Conservation (phyloP, 2,113 vertebrate species). For the Furnarius figulus region DNA sequence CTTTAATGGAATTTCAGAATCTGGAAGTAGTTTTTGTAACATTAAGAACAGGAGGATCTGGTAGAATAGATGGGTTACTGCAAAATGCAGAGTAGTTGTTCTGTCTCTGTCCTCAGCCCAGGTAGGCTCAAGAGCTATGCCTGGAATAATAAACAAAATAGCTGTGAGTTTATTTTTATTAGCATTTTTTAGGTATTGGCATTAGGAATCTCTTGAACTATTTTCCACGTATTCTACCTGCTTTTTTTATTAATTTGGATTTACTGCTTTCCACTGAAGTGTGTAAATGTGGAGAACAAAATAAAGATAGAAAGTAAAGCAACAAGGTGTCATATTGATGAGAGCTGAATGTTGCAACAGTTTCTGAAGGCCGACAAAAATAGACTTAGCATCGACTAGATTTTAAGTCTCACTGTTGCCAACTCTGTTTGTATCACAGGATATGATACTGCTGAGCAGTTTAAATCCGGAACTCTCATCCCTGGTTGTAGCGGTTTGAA, state of each 20-base stretch:
- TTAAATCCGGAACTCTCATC: neutral
- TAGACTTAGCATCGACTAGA: neutral
- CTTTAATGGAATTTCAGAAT: neutral
- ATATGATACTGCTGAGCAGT: neutral
- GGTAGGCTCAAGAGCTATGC: neutral
- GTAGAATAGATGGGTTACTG: neutral
- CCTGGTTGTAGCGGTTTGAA: neutral
- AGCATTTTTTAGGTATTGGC: neutral
- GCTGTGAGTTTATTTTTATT: neutral
- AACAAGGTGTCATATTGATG: neutral
- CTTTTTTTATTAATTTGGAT: neutral
- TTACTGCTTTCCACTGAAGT: neutral
- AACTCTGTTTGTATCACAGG: neutral
- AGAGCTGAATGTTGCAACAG: neutral
- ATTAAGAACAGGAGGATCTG: neutral
- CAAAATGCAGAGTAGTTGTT: neutral
- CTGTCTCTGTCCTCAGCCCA: fast-evolving
- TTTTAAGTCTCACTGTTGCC: neutral
- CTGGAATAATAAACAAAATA: neutral
- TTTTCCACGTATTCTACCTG: neutral
- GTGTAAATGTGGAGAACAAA: neutral
- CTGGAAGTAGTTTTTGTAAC: neutral
- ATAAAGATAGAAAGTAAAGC: neutral
- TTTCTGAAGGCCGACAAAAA: neutral
- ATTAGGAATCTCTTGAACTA: neutral